Evolutionary conservation across 2,888 invertebrate species (phyloP), one percentile per base, ranked within the genome.

Genomic region (Nymphalis c-album): DNA sequence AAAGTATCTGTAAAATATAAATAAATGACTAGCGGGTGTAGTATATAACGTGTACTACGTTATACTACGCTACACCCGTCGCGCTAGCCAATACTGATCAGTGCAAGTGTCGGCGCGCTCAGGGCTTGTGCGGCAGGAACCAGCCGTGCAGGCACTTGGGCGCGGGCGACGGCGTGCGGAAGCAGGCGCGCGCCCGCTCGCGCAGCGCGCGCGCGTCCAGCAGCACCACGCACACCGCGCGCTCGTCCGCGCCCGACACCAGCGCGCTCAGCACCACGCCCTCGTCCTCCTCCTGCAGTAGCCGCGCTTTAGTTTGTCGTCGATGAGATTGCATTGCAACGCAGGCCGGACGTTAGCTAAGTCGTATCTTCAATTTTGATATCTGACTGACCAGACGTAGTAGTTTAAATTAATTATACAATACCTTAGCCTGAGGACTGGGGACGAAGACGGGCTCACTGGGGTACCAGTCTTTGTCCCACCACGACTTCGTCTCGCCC

Each of bases 71-170:
- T n/a, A n/a, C n/a, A n/a, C n/a, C n/a, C n/a, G n/a, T n/a, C n/a
- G n/a, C n/a, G n/a, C n/a, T n/a, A n/a, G n/a, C n/a, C n/a, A n/a
- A n/a, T n/a, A n/a, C n/a, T n/a, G 40, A 13, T 40, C 0, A 40
- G 40, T 13, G 40, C 3, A 40, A 40, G 40, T 13, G 13, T 40
- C 40, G 6, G 40, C 13, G 0, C 13, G 1, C 2, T 13, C 40
- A 1, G 1, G 40, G 40, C 40, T 13, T 48, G 35, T 13, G 58
- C 55, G 26, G 88, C 18, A 93, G 87, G 85, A 95, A 97, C 96
- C 96, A 97, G 20, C 97, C 97, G 79, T 97, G 97, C 26, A 97
- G 88, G 80, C 97, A 97, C 85, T 97, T 97, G 46, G 97, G 97
- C 35, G 95, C 96, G 0, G 95, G 95, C 17, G 96, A 94, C 17